These are phyloP conservation scores for Stomatorhinus ivindoensis DNA, from an alignment of 2,113 vertebrate species.

Conservation along the genomic window DNA sequence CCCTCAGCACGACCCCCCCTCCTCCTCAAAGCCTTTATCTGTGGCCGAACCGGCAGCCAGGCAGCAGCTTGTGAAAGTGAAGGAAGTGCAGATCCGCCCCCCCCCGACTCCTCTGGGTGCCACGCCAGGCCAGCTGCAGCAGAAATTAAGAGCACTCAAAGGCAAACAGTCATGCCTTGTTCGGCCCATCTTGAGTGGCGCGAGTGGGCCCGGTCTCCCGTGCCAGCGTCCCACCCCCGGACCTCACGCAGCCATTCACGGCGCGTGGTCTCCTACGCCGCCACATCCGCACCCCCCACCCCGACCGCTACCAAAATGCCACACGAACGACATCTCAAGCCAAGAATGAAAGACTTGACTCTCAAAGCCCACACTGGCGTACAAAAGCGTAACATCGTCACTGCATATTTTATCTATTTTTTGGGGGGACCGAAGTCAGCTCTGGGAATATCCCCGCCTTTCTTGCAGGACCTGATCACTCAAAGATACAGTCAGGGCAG, in stretches of 20 bases:
- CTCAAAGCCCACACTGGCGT: background rate
- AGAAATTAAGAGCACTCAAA: constrained; percentile 1
- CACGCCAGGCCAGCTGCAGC: constrained; percentile 5
- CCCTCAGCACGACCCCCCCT: background rate
- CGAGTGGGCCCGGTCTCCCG: background rate
- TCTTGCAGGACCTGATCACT: background rate
- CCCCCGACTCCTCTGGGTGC: background rate
- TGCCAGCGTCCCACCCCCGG: background rate
- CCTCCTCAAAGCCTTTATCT: background rate
- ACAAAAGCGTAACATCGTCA: background rate
- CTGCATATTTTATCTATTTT: background rate
- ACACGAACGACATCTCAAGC: background rate
- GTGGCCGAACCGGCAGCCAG: background rate
- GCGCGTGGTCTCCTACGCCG: background rate
- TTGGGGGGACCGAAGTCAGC: background rate
- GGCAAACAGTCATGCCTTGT: background rate
- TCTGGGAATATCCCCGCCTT: background rate
- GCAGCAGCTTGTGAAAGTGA: background rate
- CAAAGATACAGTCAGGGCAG: background rate
- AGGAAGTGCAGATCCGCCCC: background rate
- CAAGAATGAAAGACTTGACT: background rate
- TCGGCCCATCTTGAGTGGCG: background rate
- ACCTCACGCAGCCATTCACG: background rate
- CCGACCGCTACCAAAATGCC: background rate
- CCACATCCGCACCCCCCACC: background rate